A percentile compares a stretch with the other conserved stretches of the same genome.
Evolutionary conservation across 2,888 invertebrate species (phyloP).

Genomic region (Phyllotreta striolata): DNA sequence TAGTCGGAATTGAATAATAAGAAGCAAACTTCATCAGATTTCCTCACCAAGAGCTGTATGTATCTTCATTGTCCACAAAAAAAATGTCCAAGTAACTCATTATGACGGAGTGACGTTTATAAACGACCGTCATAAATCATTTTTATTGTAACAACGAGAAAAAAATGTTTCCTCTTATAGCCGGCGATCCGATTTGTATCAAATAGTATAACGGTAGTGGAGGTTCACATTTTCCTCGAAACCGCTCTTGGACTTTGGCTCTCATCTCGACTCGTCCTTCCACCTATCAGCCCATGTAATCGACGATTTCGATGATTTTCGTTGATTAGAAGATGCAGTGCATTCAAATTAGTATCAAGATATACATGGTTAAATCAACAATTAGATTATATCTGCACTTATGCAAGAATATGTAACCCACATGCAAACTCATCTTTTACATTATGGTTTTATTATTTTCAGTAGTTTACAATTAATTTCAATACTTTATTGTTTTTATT

Average conservation of each 20-base stretch:
- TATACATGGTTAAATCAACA: neutral
- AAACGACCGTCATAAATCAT: conserved; percentile 20
- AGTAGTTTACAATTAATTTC: too few species aligned
- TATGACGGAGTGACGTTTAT: conserved; percentile 11
- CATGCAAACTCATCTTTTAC: too few species aligned
- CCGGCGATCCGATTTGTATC: conserved; percentile 24
- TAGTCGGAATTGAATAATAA: neutral
- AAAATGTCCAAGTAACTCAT: conserved; percentile 10
- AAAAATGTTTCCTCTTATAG: conserved; percentile 11
- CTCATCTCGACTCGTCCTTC: conserved; percentile 26
- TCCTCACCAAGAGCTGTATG: neutral
- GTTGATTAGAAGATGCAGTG: conserved; percentile 23
- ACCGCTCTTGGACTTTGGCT: conserved; percentile 6
- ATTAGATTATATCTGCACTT: too few species aligned
- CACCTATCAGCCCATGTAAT: conserved; percentile 19
- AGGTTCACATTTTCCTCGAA: conserved; percentile 19
- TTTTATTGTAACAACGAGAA: conserved; percentile 8
- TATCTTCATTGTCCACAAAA: conserved; percentile 3
- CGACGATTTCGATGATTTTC: conserved; percentile 27
- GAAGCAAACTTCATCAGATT: neutral
- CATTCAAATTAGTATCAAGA: conserved; percentile 5
- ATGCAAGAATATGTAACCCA: too few species aligned
- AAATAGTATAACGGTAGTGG: conserved; percentile 18
- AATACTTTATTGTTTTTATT: too few species aligned
- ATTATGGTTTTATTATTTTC: too few species aligned